phyloP scores from a whole-genome alignment of 2,797 vertebrate genomes.

The Zenarchopterus dispar region DNA sequence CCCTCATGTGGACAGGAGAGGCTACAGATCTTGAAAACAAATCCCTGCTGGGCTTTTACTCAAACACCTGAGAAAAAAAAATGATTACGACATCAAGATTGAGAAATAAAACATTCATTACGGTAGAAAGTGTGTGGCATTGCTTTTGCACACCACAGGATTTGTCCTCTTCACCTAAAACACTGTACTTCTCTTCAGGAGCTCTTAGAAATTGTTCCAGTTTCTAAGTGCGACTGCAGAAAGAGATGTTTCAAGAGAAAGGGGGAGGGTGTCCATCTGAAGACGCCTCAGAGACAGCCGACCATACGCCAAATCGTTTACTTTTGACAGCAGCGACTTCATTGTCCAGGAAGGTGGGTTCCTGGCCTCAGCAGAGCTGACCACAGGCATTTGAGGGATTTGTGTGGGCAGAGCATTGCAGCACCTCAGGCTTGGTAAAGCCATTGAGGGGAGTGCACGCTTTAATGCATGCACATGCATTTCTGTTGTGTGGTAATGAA shows the following conservation, averaged over 20 bases:
- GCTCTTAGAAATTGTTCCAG: conserved; percentile 41
- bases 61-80: background rate
- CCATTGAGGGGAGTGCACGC: conserved; percentile 35
- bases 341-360: conserved; percentile 42
- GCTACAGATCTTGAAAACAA: background rate
- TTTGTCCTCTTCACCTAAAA: conserved; percentile 43
- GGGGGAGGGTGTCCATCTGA: no score
- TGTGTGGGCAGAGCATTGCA: conserved; percentile 40
- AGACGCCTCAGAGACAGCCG: conserved; percentile 17
- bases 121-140: no score
- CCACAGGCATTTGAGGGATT: conserved; percentile 40
- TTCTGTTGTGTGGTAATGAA: conserved; percentile 63
- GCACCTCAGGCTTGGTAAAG: conserved; percentile 17
- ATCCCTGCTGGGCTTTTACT: conserved; percentile 18
- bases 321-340: conserved; percentile 53
- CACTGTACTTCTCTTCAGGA: conserved; percentile 12
- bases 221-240: conserved; percentile 25
- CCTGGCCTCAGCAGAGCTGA: conserved; percentile 31
- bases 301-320: no score
- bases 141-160: no score
- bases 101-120: no score
- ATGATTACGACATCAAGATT: background rate
- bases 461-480: conserved; percentile 52
- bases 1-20: background rate
- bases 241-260: background rate